Evolutionary conservation across 2,113 vertebrate genomes (phyloP), one percentile per base, ranked within the genome.

Genomic region (Paramisgurnus dabryanus): DNA sequence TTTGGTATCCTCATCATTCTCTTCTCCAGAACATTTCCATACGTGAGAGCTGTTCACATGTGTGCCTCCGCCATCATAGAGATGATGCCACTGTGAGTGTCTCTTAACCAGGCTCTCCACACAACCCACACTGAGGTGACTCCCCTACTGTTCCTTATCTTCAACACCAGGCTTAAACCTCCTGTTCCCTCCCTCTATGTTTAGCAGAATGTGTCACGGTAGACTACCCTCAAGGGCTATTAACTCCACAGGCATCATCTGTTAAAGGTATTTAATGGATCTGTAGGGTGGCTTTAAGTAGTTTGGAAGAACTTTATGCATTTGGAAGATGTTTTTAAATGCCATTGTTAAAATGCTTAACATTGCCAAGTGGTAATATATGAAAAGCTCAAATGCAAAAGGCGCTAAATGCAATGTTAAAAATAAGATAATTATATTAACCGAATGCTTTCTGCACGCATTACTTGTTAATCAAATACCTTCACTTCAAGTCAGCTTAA

Each of bases 201-300:
- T 74, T 57, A n/a, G 55, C 41, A 61, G 71, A 12, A 71, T 13
- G 8, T 77, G 67, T 58, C 49, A 58, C 6, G 41, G 34, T 67
- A 72, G 41, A 67, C n/a, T 5, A 12, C 64, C 80, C 39, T 57
- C 50, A 47, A 65, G 82, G 49, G 50, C 73, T 72, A 68, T 83
- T 83, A 64, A 76, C 47, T 18, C 64, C 60, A 82, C 55, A 76
- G 70, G 40, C 15, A 76, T 81, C 66, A 76, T 79, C 79, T 49
- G 79, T 70, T 81, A 79, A 57, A 55, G 45, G 49, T 58, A 47
- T 71, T 60, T 69, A 72, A 74, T 77, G 12, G 18, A 71, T 41
- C 5, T 60, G 2, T 41, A 43, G 50, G 40, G 15, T 7, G n/a
- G 55, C 13, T 7, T 7, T 58, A 18, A n/a, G 53, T 43, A 57